Percentiles rank a stretch among this genome's conserved stretches.
These are phyloP conservation scores for Psettodes erumei DNA, from an alignment of 2,113 vertebrate species.

Conservation along the genomic window DNA sequence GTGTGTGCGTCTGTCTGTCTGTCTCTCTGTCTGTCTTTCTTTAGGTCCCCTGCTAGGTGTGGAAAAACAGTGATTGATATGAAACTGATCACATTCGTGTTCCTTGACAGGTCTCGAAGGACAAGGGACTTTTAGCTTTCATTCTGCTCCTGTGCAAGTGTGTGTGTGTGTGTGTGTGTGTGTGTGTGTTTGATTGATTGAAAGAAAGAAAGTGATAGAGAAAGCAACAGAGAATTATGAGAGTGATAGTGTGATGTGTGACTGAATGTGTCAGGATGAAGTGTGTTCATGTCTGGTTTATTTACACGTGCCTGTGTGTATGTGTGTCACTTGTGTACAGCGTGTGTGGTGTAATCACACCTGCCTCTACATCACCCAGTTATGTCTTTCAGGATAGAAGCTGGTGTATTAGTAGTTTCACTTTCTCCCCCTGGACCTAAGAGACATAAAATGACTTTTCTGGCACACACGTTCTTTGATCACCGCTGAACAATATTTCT, in stretches of 20 bases:
- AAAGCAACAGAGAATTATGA: not conserved
- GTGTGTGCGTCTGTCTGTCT: not conserved
- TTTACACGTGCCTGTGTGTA: conserved; percentile 28
- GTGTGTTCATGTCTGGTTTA: conserved; percentile 33
- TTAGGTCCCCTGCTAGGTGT: conserved; percentile 2
- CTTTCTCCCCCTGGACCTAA: conserved; percentile 43
- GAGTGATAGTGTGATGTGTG: conserved; percentile 14
- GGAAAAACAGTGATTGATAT: conserved; percentile 47
- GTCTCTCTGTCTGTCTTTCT: not conserved
- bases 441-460: conserved; percentile 41
- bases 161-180: conserved; percentile 5
- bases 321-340: conserved; percentile 8
- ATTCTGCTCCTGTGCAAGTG: not conserved
- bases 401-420: conserved; percentile 17
- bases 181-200: not conserved
- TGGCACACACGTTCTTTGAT: conserved; percentile 43
- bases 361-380: conserved; percentile 39
- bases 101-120: conserved; percentile 52
- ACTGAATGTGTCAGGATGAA: conserved; percentile 45
- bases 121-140: conserved; percentile 40
- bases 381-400: conserved; percentile 38
- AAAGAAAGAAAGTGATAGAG: not conserved
- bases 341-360: conserved; percentile 43
- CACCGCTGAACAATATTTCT: conserved; percentile 3
- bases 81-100: conserved; percentile 51